Conservation (phyloP, 1,140 invertebrate species). For the Helicoverpa zea region DNA sequence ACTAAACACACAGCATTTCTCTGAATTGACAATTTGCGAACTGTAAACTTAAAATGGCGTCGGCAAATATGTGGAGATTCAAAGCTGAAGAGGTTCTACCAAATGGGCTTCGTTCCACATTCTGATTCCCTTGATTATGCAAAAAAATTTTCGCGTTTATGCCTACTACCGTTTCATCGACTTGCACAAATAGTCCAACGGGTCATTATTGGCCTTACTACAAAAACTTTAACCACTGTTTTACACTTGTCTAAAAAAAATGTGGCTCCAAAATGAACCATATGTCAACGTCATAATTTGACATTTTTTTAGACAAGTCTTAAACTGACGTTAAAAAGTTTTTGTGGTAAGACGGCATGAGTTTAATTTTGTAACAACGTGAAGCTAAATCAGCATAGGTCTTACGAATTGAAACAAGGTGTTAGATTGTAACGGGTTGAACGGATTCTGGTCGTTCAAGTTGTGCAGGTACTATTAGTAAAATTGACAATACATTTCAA, state of each 20-base stretch:
- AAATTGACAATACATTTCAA: neutral
- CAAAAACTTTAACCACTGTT: too few relatives aligned
- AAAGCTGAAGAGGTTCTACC: conserved; percentile 20
- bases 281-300: too few relatives aligned
- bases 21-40: conserved; percentile 23
- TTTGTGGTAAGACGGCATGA: too few relatives aligned
- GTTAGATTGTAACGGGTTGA: conserved; percentile 25
- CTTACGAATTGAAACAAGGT: conserved; percentile 27
- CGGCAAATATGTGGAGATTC: conserved; percentile 25
- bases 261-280: too few relatives aligned
- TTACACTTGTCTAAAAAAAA: too few relatives aligned
- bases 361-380: conserved; percentile 7
- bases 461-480: conserved; percentile 6
- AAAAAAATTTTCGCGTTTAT: conserved; percentile 49
- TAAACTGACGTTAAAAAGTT: too few relatives aligned
- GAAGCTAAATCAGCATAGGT: conserved; percentile 5
- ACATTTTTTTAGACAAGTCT: too few relatives aligned
- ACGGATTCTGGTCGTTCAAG: conserved; percentile 14
- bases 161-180: conserved; percentile 5
- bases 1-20: conserved; percentile 15
- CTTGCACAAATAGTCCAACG: conserved; percentile 27
- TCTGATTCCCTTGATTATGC: conserved; percentile 58
- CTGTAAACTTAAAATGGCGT: conserved; percentile 24
- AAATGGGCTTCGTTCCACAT: conserved; percentile 56
- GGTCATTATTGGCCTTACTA: too few relatives aligned